These are phyloP conservation scores for Porites rus DNA, from an alignment of 92 coral and sea anemone genomes.

Conservation along the genomic window DNA sequence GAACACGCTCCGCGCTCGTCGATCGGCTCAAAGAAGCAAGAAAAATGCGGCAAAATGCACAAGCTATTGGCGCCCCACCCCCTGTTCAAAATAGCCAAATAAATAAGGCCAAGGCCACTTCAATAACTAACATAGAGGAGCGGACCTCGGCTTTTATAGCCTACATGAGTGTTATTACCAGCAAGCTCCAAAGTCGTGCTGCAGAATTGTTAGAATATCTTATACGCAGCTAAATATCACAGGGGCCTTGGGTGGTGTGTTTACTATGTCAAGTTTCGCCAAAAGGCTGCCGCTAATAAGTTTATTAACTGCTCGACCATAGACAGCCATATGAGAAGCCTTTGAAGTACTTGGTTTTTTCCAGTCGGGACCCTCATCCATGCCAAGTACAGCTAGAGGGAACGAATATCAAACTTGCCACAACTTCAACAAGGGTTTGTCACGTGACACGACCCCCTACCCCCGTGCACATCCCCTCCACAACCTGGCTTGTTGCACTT, in stretches of 20 bases:
- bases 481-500: constrained; percentile 25
- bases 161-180: too few relatives aligned
- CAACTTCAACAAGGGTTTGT: constrained; percentile 40
- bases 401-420: constrained; percentile 30
- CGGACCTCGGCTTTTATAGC: constrained; percentile 29
- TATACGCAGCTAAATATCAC: constrained; percentile 58
- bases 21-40: neutral
- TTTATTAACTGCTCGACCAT: constrained; percentile 3
- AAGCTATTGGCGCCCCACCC: neutral
- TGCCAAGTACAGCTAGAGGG: constrained; percentile 27
- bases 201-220: constrained; percentile 25
- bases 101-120: constrained; percentile 35
- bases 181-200: too few relatives aligned
- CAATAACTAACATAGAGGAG: constrained; percentile 46
- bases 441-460: constrained; percentile 41
- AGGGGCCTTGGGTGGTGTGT: constrained; percentile 22
- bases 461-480: constrained; percentile 39
- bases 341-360: constrained; percentile 22
- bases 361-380: constrained; percentile 58
- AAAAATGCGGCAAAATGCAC: constrained; percentile 1
- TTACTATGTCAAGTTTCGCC: constrained; percentile 42
- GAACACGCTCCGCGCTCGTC: neutral
- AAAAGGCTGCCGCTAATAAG: constrained; percentile 50
- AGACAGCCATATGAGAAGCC: constrained; percentile 11
- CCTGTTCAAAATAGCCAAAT: constrained; percentile 14